Base-by-base conservation (phyloP, 2,888 invertebrate species). In the Epistrophe eligans region DNA sequence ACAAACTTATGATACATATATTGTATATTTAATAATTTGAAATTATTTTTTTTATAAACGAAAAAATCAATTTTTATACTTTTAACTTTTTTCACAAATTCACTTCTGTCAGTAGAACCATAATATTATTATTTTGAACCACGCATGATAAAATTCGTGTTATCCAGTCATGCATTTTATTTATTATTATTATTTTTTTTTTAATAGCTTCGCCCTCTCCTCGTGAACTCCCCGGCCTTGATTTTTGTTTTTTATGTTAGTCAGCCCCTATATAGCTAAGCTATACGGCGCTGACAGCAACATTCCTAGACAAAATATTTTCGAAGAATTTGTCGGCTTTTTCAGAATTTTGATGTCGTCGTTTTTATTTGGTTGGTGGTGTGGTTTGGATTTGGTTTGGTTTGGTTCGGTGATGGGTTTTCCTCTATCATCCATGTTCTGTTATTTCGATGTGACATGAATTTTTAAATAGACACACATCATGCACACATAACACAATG, bases 301-400 rank as follows among this genome's bases (percentile, higher is more conserved):
- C 43, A 79, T 87, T 87, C 87, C 83, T 83, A 83, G 87, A 76
- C 87, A 71, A 83, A 72, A 83, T 83, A 83, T 87, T 82, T 83
- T 67, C 58, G 58, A 76, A 52, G 83, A 87, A 83, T 87, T 83
- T 79, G 87, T 87, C 87, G 87, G 83, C 79, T 83, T 77, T 87
- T 87, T 76, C 70, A 64, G 71, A 83, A 83, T 83, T 83, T 87
- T 87, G 58, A 79, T 79, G 74, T 74, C 60, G 74, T 40, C 48
- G 35, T 35, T 17, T 38, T 19, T 28, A n/a, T 35, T 50, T 60
- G 79, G 43, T 43, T 28, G 10, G 5, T 38, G 24, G 19, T 40
- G 2, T 60, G 40, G 60, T 60, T 60, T 60, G 24, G 24, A 24
- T 24, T 2, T 38, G 24, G 19, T 40, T 2, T 60, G 40, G 60